Evolutionary conservation across 2,888 invertebrate genomes (phyloP).

Genomic region (Dryococelus australis): DNA sequence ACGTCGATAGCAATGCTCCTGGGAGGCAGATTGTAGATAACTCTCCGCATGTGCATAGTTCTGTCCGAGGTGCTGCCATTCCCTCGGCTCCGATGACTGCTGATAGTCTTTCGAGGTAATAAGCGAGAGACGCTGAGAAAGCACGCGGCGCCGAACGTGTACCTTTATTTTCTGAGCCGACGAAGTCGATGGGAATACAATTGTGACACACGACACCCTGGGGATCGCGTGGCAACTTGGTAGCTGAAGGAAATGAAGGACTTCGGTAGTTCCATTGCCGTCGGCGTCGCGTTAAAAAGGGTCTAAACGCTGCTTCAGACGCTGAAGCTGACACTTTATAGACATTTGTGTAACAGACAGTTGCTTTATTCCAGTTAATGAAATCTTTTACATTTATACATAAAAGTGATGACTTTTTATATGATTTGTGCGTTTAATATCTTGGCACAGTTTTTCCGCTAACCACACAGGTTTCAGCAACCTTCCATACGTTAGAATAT

Average conservation of each 20-base stretch:
- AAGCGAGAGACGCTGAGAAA: neutral
- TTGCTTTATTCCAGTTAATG: no score
- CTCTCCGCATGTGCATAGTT: neutral
- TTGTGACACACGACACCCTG: neutral
- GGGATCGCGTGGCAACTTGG: neutral
- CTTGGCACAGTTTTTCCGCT: no score
- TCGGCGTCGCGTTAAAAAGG: no score
- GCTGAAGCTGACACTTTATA: no score
- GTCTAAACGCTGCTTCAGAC: no score
- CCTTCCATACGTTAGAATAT: no score
- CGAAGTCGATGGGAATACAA: neutral
- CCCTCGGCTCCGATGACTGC: neutral
- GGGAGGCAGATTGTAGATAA: neutral
- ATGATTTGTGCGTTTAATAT: no score
- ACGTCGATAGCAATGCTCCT: neutral
- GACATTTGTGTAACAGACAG: no score
- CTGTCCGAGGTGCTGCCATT: neutral
- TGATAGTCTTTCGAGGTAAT: neutral
- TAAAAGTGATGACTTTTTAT: no score
- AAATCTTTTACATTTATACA: no score
- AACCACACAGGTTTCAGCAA: no score
- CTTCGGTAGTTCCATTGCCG: neutral
- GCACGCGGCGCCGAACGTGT: neutral
- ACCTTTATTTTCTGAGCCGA: no score
- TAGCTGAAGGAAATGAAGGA: neutral